Base-by-base conservation (phyloP, 53 echinoderm and acorn worm genomes). In the Temnopleurus reevesii region DNA sequence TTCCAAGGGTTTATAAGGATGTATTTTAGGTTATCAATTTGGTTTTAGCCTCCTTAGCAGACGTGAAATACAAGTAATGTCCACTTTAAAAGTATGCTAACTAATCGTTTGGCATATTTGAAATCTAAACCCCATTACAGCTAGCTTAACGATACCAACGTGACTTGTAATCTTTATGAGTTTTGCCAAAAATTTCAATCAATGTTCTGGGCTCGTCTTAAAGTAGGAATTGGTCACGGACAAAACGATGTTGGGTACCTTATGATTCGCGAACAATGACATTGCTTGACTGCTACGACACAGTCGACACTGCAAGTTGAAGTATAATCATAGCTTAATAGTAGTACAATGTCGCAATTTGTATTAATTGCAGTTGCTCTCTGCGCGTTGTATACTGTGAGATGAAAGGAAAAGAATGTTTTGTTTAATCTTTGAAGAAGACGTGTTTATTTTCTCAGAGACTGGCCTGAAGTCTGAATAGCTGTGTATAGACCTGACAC, bases 391-490 rank as follows among this genome's bases (percentile, higher is more conserved):
- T n/a, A n/a, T n/a, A n/a, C 63, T n/a, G n/a, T n/a, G n/a, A n/a
- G n/a, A n/a, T 41, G 71, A 41, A 36, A 21, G 41, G 41, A 43
- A 35, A 71, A 71, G 71, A 71, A 38, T 36, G 38, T 71, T 71
- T 38, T 71, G 71, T 71, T 36, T 6, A 23, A 41, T 41, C 71
- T 71, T 41, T 71, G 38, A 71, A 21, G 36, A 71, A 36, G 19
- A 41, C 21, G 71, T 71, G 71, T 71, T 71, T 71, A 71, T 71
- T 71, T 21, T 71, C 38, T 19, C 41, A 71, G 21, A 41, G 71
- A 21, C 71, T 36, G 41, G 71, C 36, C 71, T 41, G 41, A 41
- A 71, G 71, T n/a, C 71, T 15, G 71, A 38, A 71, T 71, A 71
- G 71, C 41, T 71, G 12, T n/a, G 71, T 36, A 38, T 26, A 41